phyloP scores from a whole-genome alignment of 2,113 vertebrate genomes.

The Zootoca vivipara region DNA sequence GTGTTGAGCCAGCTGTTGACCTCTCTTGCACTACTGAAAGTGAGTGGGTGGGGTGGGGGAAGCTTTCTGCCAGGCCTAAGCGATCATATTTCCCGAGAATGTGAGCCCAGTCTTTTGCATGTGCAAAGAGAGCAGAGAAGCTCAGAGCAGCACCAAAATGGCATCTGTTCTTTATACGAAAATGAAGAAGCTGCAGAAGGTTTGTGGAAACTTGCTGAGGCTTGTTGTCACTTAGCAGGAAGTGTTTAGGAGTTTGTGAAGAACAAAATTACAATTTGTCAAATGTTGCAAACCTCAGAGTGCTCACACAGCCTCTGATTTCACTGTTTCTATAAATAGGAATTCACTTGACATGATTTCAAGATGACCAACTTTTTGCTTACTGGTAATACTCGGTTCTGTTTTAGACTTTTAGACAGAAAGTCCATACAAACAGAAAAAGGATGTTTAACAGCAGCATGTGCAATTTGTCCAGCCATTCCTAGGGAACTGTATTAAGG shows the following conservation, averaged over 20 bases:
- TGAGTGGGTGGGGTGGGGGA: neutral
- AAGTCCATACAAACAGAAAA: slow-evolving; percentile 42
- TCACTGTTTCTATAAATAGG: slow-evolving; percentile 72
- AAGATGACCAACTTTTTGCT: slow-evolving; percentile 71
- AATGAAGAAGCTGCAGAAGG: slow-evolving; percentile 84
- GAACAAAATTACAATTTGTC: slow-evolving; percentile 85
- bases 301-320: slow-evolving; percentile 72
- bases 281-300: slow-evolving; percentile 78
- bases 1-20: slow-evolving; percentile 73
- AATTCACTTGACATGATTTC: slow-evolving; percentile 57
- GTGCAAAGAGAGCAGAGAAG: slow-evolving; percentile 77
- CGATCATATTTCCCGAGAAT: slow-evolving; percentile 73
- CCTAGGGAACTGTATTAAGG: neutral
- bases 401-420: slow-evolving; percentile 12
- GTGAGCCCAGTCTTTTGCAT: slow-evolving; percentile 63
- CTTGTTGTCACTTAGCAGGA: slow-evolving; percentile 86
- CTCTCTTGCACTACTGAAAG: slow-evolving; percentile 23
- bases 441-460: neutral
- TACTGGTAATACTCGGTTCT: slow-evolving; percentile 48
- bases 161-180: slow-evolving; percentile 84
- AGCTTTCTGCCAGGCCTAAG: slow-evolving; percentile 67
- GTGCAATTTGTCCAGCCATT: slow-evolving; percentile 19
- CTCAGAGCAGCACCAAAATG: slow-evolving; percentile 76
- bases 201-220: slow-evolving; percentile 85
- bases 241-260: slow-evolving; percentile 85